Evolutionary conservation across 2,113 vertebrate species (phyloP).

Genomic region (Murina feae): DNA sequence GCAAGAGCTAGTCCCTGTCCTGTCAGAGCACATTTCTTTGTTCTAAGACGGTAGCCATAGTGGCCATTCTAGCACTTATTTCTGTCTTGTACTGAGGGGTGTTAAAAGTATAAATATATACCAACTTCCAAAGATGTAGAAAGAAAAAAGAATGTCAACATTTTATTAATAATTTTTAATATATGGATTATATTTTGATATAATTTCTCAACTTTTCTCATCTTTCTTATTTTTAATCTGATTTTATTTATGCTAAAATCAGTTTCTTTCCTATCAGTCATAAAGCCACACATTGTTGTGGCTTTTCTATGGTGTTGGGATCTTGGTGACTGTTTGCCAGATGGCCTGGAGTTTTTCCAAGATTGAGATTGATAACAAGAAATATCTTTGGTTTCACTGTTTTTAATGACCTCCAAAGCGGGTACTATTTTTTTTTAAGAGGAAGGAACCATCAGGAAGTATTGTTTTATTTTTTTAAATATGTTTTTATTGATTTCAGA

Average conservation of each 20-base stretch:
- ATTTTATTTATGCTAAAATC: conserved; percentile 12
- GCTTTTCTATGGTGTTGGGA: neutral
- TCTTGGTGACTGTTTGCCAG: neutral
- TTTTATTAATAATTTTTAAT: neutral
- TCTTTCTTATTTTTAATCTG: conserved; percentile 1
- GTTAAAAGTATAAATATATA: neutral
- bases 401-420: neutral
- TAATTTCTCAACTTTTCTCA: conserved; percentile 17
- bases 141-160: neutral
- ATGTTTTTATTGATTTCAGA: too few species aligned
- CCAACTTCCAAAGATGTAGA: neutral
- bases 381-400: neutral
- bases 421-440: neutral
- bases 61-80: neutral
- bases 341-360: neutral
- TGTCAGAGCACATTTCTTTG: neutral
- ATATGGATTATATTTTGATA: neutral
- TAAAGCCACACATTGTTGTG: neutral
- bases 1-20: neutral
- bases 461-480: too few species aligned
- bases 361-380: neutral
- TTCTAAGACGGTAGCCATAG: neutral
- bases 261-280: neutral
- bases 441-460: too few species aligned
- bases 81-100: neutral